A percentile compares a stretch with the other conserved stretches of the same genome.
phyloP scores from a whole-genome alignment of 2,797 vertebrate genomes.

The Neosilurus hyrtlii region DNA sequence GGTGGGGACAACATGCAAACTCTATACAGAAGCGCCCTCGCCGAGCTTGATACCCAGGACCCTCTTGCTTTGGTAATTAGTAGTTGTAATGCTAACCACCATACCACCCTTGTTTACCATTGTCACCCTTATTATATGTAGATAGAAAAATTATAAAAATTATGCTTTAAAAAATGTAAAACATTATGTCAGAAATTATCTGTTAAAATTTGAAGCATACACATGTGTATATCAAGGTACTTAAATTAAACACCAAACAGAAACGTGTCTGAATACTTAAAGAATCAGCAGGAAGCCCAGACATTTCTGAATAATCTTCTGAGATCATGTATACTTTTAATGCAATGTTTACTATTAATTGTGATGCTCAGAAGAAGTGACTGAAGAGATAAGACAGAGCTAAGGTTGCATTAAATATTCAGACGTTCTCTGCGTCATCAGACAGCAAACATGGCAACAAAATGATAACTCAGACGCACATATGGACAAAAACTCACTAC shows the following conservation, averaged over 20 bases:
- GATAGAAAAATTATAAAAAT: not conserved
- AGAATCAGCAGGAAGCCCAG: not conserved
- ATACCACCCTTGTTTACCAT: too few species aligned
- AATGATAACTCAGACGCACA: slow-evolving; percentile 41
- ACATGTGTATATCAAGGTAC: not conserved
- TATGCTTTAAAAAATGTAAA: too few species aligned
- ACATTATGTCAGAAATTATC: not conserved
- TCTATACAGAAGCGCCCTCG: too few species aligned
- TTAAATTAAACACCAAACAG: not conserved
- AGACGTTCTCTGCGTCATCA: slow-evolving; percentile 38
- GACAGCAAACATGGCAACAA: slow-evolving; percentile 17
- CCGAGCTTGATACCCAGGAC: too few species aligned
- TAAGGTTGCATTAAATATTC: slow-evolving; percentile 60
- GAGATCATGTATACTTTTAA: not conserved
- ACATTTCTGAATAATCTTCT: not conserved
- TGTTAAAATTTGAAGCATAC: not conserved
- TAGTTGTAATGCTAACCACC: too few species aligned
- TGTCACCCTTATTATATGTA: too few species aligned
- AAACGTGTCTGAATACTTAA: not conserved
- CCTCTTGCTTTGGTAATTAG: too few species aligned
- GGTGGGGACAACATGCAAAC: too few species aligned
- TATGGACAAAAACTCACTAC: slow-evolving; percentile 11
- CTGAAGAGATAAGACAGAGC: slow-evolving; percentile 32
- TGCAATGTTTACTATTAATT: not conserved
- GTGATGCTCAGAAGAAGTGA: not conserved